A percentile compares a stretch with the other conserved stretches of the same genome.
phyloP scores from a whole-genome alignment of 1,140 invertebrate genomes.

The Melipona quadrifasciata region DNA sequence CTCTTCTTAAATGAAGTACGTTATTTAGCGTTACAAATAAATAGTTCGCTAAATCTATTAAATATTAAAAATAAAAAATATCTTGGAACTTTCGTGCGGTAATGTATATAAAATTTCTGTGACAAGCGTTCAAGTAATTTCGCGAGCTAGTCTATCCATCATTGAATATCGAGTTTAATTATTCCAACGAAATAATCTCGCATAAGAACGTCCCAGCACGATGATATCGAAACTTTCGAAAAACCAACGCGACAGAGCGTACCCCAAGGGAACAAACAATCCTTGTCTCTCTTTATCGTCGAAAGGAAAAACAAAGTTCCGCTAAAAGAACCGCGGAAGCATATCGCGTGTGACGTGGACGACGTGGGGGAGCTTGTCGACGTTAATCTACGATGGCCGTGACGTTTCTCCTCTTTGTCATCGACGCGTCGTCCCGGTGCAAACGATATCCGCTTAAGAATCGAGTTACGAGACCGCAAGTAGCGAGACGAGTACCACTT shows the following conservation, averaged over 20 bases:
- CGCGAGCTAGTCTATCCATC: too few species aligned
- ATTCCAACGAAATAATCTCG: not conserved
- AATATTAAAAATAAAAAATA: too few species aligned
- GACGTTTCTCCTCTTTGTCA: conserved; percentile 39
- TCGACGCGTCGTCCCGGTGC: conserved; percentile 36
- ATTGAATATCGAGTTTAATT: not conserved
- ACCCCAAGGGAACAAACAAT: not conserved
- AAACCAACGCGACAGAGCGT: not conserved
- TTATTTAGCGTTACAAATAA: too few species aligned
- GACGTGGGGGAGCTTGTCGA: not conserved
- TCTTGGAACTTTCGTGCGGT: too few species aligned
- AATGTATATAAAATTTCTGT: too few species aligned
- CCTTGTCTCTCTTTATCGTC: not conserved
- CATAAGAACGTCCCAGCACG: not conserved
- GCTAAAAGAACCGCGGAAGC: not conserved
- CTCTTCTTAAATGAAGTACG: too few species aligned
- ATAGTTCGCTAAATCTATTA: too few species aligned
- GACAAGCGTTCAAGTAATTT: too few species aligned
- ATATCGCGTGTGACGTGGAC: too few species aligned
- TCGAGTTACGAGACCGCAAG: conserved; percentile 57
- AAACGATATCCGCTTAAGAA: conserved; percentile 61
- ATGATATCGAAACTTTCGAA: not conserved
- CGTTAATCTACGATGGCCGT: conserved; percentile 34
- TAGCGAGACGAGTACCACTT: conserved; percentile 55
- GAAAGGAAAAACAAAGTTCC: not conserved